These are phyloP conservation scores for Argynnis bischoffii DNA, from an alignment of 2,888 invertebrate species.

Conservation along the genomic window DNA sequence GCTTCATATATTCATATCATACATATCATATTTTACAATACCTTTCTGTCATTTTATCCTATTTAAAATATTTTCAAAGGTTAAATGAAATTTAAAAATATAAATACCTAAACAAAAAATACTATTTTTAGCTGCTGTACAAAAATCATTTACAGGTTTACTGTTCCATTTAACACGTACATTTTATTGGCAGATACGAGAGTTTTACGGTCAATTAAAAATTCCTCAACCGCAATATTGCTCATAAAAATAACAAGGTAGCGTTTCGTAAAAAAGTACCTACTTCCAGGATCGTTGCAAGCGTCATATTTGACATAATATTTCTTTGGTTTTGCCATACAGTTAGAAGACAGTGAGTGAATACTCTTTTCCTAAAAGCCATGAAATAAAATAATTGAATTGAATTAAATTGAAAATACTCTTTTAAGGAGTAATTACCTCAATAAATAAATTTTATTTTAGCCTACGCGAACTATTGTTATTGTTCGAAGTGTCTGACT, in stretches of 20 bases:
- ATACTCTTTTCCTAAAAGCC: too few relatives aligned
- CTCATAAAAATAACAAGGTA: constrained; percentile 35
- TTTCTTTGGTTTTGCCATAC: too few relatives aligned
- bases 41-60: background rate
- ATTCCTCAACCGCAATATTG: constrained; percentile 38
- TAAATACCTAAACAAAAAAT: constrained; percentile 8
- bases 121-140: constrained; percentile 4
- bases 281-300: background rate
- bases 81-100: constrained; percentile 15
- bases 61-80: too few relatives aligned
- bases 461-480: too few relatives aligned
- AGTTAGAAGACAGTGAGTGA: too few relatives aligned
- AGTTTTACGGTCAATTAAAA: constrained; percentile 41
- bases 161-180: constrained; percentile 31
- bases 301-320: too few relatives aligned
- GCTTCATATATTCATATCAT: background rate
- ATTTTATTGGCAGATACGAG: constrained; percentile 33
- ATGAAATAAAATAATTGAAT: too few relatives aligned
- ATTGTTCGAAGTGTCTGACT: too few relatives aligned
- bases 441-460: too few relatives aligned
- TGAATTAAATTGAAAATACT: too few relatives aligned
- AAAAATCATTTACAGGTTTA: constrained; percentile 31
- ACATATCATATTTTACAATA: background rate
- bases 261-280: constrained; percentile 33
- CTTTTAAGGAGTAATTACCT: too few relatives aligned